Percentiles rank a stretch among this genome's conserved stretches.
These are phyloP conservation scores for Encarsia formosa DNA, from an alignment of 2,888 invertebrate genomes.

Conservation along the genomic window DNA sequence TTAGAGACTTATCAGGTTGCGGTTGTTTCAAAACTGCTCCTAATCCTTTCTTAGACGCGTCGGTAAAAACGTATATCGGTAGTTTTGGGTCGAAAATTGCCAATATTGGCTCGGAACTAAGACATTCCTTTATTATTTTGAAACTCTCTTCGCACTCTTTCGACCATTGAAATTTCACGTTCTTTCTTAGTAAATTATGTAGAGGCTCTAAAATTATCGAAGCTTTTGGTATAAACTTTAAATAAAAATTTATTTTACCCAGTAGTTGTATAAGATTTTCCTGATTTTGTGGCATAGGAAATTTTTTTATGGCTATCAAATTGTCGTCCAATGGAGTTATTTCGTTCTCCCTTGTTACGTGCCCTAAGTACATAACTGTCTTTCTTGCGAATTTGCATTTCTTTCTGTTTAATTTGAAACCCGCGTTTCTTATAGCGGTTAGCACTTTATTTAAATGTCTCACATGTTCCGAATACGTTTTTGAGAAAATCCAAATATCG, in stretches of 20 bases:
- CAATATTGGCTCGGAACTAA: slow-evolving; percentile 34
- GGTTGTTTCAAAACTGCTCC: slow-evolving; percentile 33
- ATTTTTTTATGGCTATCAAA: slow-evolving; percentile 26
- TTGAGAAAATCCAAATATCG: slow-evolving; percentile 31
- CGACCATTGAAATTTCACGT: slow-evolving; percentile 29
- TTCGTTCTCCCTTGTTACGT: slow-evolving; percentile 13
- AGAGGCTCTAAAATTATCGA: slow-evolving; percentile 25
- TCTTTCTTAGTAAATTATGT: slow-evolving; percentile 29
- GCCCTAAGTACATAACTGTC: slow-evolving; percentile 23
- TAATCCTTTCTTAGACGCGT: slow-evolving; percentile 32
- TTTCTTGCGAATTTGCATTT: slow-evolving; percentile 28
- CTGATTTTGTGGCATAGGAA: slow-evolving; percentile 19
- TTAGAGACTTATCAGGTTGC: slow-evolving; percentile 23
- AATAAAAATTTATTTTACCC: slow-evolving; percentile 26
- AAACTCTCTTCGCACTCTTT: slow-evolving; percentile 29
- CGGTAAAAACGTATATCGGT: slow-evolving; percentile 34
- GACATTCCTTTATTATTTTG: slow-evolving; percentile 29
- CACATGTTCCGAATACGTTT: slow-evolving; percentile 28
- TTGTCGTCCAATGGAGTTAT: slow-evolving; percentile 29
- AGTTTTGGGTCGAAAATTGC: slow-evolving; percentile 33
- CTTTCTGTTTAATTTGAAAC: slow-evolving; percentile 2
- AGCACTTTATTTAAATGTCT: slow-evolving; percentile 26
- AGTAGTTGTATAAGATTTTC: slow-evolving; percentile 15
- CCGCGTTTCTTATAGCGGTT: slow-evolving; percentile 22
- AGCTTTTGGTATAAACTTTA: slow-evolving; percentile 20